These are phyloP conservation scores for Bubo bubo DNA, from an alignment of 2,113 vertebrate genomes.

Conservation along the genomic window DNA sequence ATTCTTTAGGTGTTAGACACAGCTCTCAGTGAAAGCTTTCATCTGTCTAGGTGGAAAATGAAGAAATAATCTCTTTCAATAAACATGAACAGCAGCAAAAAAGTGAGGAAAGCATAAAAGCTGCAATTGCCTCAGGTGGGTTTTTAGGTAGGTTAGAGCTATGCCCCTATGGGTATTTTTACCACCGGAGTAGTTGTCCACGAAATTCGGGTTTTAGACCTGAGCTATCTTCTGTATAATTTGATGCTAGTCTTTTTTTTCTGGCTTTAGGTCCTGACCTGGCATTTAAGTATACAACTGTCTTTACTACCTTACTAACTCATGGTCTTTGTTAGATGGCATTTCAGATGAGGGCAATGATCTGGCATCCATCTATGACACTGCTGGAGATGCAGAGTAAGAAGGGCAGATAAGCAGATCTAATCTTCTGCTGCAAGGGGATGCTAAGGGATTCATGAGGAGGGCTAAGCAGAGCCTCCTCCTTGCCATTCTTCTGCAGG, in stretches of 20 bases:
- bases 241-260: neutral
- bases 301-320: neutral
- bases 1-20: neutral
- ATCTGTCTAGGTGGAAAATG: neutral
- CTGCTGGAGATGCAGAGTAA: neutral
- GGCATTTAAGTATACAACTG: neutral
- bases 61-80: neutral
- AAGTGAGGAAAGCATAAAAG: neutral
- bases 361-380: neutral
- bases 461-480: neutral
- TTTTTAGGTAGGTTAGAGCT: neutral
- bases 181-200: neutral
- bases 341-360: neutral
- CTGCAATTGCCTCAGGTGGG: neutral
- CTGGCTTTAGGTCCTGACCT: neutral
- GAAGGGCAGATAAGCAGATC: neutral
- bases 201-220: neutral
- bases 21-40: neutral
- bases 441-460: accelerated
- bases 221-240: neutral
- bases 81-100: neutral
- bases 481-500: neutral
- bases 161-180: neutral
- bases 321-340: neutral
- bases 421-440: neutral